Evolutionary conservation across 2,113 vertebrate genomes (phyloP).

Genomic region (Nettapus auritus): DNA sequence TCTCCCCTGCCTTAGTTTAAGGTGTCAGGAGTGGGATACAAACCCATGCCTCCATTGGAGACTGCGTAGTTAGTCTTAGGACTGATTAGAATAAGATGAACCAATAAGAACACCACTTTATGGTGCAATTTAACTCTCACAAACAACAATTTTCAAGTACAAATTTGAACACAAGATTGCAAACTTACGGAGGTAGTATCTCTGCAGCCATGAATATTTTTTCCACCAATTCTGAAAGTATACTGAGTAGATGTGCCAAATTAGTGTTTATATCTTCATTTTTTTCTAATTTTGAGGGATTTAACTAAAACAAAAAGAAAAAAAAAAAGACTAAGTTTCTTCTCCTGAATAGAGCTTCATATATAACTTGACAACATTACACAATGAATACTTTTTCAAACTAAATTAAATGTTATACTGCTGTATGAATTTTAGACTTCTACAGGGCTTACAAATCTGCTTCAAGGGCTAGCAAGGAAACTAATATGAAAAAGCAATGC

Average conservation of each 20-base stretch:
- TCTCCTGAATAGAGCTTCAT: slow-evolving; percentile 26
- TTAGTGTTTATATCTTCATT: slow-evolving; percentile 96
- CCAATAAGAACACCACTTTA: not conserved
- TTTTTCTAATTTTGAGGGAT: slow-evolving; percentile 97
- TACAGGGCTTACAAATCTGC: not conserved
- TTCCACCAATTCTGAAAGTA: slow-evolving; percentile 95
- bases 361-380: not conserved
- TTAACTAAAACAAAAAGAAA: slow-evolving; percentile 81
- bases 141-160: slow-evolving; percentile 18
- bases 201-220: slow-evolving; percentile 99
- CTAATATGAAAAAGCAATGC: not conserved
- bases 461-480: slow-evolving; percentile 3
- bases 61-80: not conserved
- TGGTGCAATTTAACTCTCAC: not conserved
- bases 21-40: too few relatives aligned
- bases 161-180: slow-evolving; percentile 8
- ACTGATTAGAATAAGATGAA: not conserved
- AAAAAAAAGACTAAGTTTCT: not conserved
- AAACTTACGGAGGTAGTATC: slow-evolving; percentile 94
- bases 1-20: too few relatives aligned
- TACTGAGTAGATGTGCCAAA: slow-evolving; percentile 88
- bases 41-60: too few relatives aligned
- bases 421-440: not conserved
- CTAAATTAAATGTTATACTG: not conserved
- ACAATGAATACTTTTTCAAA: not conserved